Base-by-base conservation (phyloP, 2,113 vertebrate genomes). In the Carassius carassius region DNA sequence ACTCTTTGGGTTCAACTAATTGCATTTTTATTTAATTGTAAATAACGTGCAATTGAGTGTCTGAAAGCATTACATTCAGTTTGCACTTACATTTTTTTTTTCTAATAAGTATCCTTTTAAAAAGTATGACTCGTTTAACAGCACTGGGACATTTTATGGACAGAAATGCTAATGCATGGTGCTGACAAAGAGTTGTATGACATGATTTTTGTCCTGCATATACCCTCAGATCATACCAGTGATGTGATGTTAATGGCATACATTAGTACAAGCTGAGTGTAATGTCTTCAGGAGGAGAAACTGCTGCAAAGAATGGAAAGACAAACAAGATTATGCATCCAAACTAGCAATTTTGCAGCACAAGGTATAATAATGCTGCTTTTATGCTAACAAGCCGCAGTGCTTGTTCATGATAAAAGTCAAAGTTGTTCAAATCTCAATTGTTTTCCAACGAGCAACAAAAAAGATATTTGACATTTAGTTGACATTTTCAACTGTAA, bases 221-320 rank as follows among this genome's bases (percentile, higher is more conserved):
- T 73, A 16, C 41, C 41, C 41, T 73, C 6, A 73, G 11, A 73
- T 73, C 21, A 47, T 21, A 73, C 70, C 41, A 25, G 70, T 47
- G 12, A 73, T 21, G 23, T 47, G 21, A 5, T 73, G 70, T 13
- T 73, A 73, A 73, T 73, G 70, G n/a, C 41, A 73, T 73, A 47
- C 70, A 73, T 73, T 73, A 73, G 70, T 41, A 73, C 70, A 73
- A 47, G 41, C 21, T 73, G 37, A 73, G 70, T 73, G 70, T 25
- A 73, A 73, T 47, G 70, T 73, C 70, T 73, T 73, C 41, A 7
- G 37, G 41, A 47, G 41, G 5, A 25, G 41, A 73, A 73, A 73
- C n/a, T 73, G 70, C 70, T 47, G 70, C 21, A 73, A 47, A 47
- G 37, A 73, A 47, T 7, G 21, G 12, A 73, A 73, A 73, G 41